These are phyloP conservation scores for Lampris megalopsis DNA, from an alignment of 2,113 vertebrate species.

Conservation along the genomic window DNA sequence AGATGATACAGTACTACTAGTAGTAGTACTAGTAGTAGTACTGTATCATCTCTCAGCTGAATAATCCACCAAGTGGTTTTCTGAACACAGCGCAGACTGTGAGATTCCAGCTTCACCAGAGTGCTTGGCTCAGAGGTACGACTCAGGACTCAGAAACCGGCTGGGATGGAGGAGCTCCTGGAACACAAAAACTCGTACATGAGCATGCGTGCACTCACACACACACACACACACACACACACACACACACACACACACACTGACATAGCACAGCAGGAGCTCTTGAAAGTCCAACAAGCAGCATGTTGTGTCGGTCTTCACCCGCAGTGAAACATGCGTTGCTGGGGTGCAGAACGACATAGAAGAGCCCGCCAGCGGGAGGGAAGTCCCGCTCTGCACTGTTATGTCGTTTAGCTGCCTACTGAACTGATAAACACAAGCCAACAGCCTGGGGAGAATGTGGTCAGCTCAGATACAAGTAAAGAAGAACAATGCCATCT, in stretches of 20 bases:
- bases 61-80: too few species aligned
- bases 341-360: not conserved
- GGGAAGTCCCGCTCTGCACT: not conserved
- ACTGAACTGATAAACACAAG: not conserved
- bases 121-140: conserved; percentile 26
- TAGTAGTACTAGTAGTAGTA: too few species aligned
- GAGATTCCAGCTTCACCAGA: conserved; percentile 1
- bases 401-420: conserved; percentile 3
- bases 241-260: not conserved
- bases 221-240: not conserved
- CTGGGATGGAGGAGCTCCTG: conserved; percentile 24
- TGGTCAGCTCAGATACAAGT: conserved; percentile 23
- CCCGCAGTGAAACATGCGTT: too few species aligned
- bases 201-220: not conserved
- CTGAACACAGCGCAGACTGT: not conserved
- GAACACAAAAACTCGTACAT: not conserved
- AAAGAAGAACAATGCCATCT: conserved; percentile 17
- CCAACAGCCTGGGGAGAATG: conserved; percentile 24
- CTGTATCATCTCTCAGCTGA: too few species aligned
- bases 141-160: not conserved
- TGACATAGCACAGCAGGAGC: not conserved
- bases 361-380: not conserved
- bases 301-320: too few species aligned
- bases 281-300: not conserved
- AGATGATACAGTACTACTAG: too few species aligned